Evolutionary conservation across 2,797 vertebrate genomes (phyloP).

Genomic region (Myotis vivesi): DNA sequence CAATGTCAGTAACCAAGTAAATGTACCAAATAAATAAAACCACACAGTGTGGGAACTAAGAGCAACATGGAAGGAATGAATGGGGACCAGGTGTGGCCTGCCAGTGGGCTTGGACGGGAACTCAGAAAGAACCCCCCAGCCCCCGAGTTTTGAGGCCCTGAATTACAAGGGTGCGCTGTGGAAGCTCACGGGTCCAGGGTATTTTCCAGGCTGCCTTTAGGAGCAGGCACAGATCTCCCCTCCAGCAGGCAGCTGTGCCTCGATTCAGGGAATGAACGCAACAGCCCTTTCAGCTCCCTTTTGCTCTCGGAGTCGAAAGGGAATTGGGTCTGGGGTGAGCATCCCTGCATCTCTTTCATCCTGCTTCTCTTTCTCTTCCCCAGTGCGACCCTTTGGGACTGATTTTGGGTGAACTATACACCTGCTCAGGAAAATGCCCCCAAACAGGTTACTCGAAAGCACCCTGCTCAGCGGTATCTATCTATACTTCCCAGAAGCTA

Average conservation of each 20-base stretch:
- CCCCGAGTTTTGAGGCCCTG: accelerated
- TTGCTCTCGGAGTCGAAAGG: neutral
- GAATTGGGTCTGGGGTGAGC: neutral
- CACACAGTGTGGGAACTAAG: neutral
- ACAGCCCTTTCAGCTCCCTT: neutral
- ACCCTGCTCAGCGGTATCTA: neutral
- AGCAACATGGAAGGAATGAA: neutral
- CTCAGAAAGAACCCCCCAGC: neutral
- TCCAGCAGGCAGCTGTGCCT: neutral
- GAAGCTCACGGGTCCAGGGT: neutral
- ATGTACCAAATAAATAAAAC: neutral
- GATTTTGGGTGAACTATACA: neutral
- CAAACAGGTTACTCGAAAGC: neutral
- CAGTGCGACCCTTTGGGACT: neutral
- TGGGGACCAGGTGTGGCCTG: accelerated
- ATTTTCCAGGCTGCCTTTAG: neutral
- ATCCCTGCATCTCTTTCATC: accelerated
- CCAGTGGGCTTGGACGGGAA: neutral
- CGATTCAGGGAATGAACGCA: neutral
- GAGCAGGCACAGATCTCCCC: neutral
- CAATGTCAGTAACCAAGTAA: neutral
- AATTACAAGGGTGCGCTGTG: neutral
- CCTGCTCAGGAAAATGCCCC: neutral
- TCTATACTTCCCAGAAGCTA: neutral
- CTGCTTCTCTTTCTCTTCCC: neutral